Conservation (phyloP, 2,888 invertebrate species). For the Psococerastis gibbosa region DNA sequence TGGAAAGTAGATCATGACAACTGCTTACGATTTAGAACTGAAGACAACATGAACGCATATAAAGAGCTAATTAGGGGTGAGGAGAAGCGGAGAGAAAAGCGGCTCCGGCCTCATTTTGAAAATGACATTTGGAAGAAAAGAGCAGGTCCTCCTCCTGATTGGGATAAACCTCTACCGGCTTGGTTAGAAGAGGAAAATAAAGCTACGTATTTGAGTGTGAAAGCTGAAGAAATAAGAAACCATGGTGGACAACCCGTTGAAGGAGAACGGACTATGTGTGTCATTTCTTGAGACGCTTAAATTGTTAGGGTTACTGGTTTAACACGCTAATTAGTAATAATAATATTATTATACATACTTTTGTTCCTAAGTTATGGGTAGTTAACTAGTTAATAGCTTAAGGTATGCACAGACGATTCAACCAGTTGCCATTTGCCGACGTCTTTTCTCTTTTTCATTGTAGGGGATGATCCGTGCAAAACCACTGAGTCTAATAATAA, state of each 20-base stretch:
- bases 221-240: slow-evolving; percentile 21
- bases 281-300: too few relatives aligned
- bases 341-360: too few relatives aligned
- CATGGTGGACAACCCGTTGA: slow-evolving; percentile 9
- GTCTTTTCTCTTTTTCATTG: too few relatives aligned
- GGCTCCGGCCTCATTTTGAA: slow-evolving; percentile 44
- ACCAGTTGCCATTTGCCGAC: too few relatives aligned
- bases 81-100: slow-evolving; percentile 35
- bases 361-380: too few relatives aligned
- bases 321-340: too few relatives aligned
- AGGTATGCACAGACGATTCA: too few relatives aligned
- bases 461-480: too few relatives aligned
- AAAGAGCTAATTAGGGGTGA: slow-evolving; percentile 51
- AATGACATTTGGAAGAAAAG: slow-evolving; percentile 70
- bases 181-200: slow-evolving; percentile 49
- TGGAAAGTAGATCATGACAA: slow-evolving; percentile 64
- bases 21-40: slow-evolving; percentile 46
- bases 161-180: slow-evolving; percentile 63
- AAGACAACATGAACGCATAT: slow-evolving; percentile 41
- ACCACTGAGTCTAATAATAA: too few relatives aligned
- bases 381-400: too few relatives aligned
- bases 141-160: slow-evolving; percentile 53
- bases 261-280: slow-evolving; percentile 15
- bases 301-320: too few relatives aligned
- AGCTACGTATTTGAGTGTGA: slow-evolving; percentile 41